Evolutionary conservation across 2,888 invertebrate genomes (phyloP), one percentile per base, ranked within the genome.

Genomic region (Malacosoma neustria): DNA sequence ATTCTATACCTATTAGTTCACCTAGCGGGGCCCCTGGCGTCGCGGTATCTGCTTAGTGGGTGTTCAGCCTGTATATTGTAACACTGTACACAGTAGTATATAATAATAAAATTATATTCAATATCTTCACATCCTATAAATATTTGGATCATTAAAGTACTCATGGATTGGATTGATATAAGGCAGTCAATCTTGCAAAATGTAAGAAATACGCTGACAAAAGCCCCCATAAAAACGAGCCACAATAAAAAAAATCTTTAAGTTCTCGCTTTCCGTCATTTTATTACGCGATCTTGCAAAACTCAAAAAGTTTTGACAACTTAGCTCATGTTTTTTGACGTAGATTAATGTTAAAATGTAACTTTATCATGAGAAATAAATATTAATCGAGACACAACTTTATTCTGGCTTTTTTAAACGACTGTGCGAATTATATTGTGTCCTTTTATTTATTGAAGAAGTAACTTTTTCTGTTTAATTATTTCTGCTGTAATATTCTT

Each of bases 311-410:
- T 69, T 67, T 57, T 64, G 60, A 63, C 63, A 56, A 62, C 51
- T 59, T 42, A 48, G 51, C 53, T 61, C 59, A 53, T 65, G 64
- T 69, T 61, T 57, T 60, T 49, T 48, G 68, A 66, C 67, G 52
- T 55, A 56, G 64, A 73, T 72, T 70, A 62, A 72, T 73, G 67
- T 61, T 55, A n/a, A n/a, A n/a, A n/a, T n/a, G n/a, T n/a, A 48
- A 49, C 47, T 53, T 57, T 52, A 44, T 49, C 46, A 49, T 45
- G 45, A 47, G 54, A 52, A 54, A 58, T 61, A 58, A 57, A 63
- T 54, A 55, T 51, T 57, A 53, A 57, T 54, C 46, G 43, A 36
- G 32, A 46, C 40, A 45, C 12, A 29, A 38, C 12, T 15, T 31
- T 38, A 13, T 31, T 30, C 33, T 33, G 15, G 6, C 30, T 22